Percentiles rank a stretch among this genome's conserved stretches.
phyloP scores from a whole-genome alignment of 2,113 vertebrate species.

The Gadus macrocephalus region DNA sequence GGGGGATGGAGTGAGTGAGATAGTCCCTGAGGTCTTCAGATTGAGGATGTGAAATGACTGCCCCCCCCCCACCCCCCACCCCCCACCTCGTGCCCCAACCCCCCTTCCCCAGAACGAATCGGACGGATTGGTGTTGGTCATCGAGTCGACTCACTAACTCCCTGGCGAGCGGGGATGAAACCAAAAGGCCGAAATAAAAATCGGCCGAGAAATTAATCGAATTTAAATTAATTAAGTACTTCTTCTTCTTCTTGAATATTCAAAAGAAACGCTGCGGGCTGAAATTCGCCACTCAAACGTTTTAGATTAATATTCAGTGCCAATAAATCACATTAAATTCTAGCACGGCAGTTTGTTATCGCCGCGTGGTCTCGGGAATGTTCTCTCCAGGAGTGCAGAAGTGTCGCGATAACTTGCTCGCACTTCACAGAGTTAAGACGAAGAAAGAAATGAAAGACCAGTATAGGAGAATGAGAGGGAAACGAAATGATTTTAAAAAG shows the following conservation, averaged over 20 bases:
- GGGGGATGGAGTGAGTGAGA: slow-evolving; percentile 21
- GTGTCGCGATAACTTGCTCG: slow-evolving; percentile 29
- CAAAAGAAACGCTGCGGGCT: slow-evolving; percentile 46
- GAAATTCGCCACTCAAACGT: slow-evolving; percentile 42
- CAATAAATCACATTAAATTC: slow-evolving; percentile 57
- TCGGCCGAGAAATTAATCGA: slow-evolving; percentile 53
- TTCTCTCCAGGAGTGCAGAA: slow-evolving; percentile 41
- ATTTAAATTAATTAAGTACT: slow-evolving; percentile 65
- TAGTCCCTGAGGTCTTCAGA: slow-evolving; percentile 48
- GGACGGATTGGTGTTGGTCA: slow-evolving; percentile 53
- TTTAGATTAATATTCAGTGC: slow-evolving; percentile 55
- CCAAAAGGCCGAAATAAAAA: slow-evolving; percentile 48
- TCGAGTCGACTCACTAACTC: slow-evolving; percentile 23
- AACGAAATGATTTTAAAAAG: background rate
- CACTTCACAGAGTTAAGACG: slow-evolving; percentile 1
- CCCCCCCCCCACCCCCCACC: too few relatives aligned
- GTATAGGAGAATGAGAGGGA: background rate
- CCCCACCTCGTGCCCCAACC: slow-evolving; percentile 32
- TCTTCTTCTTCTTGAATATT: slow-evolving; percentile 51
- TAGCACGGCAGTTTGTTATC: slow-evolving; percentile 44
- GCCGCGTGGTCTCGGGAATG: slow-evolving; percentile 23
- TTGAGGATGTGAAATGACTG: too few relatives aligned
- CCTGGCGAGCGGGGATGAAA: slow-evolving; percentile 25
- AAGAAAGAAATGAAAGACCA: background rate
- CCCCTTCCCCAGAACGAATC: slow-evolving; percentile 50